Percentiles rank a stretch among this genome's conserved stretches.
phyloP scores from a whole-genome alignment of 1,140 invertebrate species.

The Drosophila obscura region DNA sequence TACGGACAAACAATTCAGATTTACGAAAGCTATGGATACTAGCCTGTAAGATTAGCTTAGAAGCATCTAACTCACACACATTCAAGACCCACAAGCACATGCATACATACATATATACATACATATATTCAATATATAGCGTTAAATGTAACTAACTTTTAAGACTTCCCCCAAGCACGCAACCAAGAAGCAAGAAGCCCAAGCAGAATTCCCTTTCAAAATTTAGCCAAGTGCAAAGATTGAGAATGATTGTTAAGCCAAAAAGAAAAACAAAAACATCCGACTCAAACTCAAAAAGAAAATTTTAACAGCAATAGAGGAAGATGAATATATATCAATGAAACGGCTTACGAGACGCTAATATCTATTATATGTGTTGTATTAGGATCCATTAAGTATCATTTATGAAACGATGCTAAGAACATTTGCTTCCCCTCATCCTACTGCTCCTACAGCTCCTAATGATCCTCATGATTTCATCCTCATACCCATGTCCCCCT shows the following conservation, averaged over 20 bases:
- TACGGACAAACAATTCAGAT: slow-evolving; percentile 8
- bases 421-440: slow-evolving; percentile 45
- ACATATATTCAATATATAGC: slow-evolving; percentile 58
- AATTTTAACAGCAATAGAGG: slow-evolving; percentile 23
- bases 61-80: slow-evolving; percentile 50
- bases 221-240: slow-evolving; percentile 48
- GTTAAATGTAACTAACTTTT: slow-evolving; percentile 60
- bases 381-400: slow-evolving; percentile 66
- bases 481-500: not conserved
- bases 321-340: slow-evolving; percentile 26
- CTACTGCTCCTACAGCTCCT: slow-evolving; percentile 16
- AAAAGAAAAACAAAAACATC: slow-evolving; percentile 31
- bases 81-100: slow-evolving; percentile 38
- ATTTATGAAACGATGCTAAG: slow-evolving; percentile 58
- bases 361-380: slow-evolving; percentile 72
- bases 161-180: slow-evolving; percentile 52
- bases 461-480: slow-evolving; percentile 1
- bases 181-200: slow-evolving; percentile 30
- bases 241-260: slow-evolving; percentile 65
- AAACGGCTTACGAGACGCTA: slow-evolving; percentile 74
- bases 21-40: slow-evolving; percentile 23
- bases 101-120: not conserved
- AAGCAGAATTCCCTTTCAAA: slow-evolving; percentile 36
- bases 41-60: slow-evolving; percentile 39
- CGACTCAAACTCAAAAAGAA: slow-evolving; percentile 14